Percentiles rank a stretch among this genome's conserved stretches.
phyloP scores from a whole-genome alignment of 2,888 invertebrate species.

The Mylabris sibirica region DNA sequence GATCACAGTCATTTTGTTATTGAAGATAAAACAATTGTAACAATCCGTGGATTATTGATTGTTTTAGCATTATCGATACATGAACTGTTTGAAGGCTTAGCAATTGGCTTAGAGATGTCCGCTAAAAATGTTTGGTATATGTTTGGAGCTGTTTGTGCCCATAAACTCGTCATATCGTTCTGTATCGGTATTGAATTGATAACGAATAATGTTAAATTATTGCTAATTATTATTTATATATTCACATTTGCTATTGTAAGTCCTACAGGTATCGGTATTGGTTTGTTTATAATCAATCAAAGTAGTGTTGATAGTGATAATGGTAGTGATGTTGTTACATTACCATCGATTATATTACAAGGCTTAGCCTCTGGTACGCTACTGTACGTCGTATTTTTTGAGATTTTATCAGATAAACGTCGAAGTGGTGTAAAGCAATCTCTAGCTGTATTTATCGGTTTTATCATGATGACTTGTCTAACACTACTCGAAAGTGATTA shows the following conservation, averaged over 20 bases:
- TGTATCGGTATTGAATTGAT: constrained; percentile 87
- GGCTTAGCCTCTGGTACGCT: constrained; percentile 94
- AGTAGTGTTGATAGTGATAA: constrained; percentile 66
- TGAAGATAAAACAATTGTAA: constrained; percentile 53
- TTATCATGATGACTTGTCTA: constrained; percentile 72
- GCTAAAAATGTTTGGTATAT: constrained; percentile 75
- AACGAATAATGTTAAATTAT: constrained; percentile 71
- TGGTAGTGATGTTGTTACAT: constrained; percentile 62
- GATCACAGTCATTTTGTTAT: constrained; percentile 52
- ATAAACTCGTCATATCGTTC: constrained; percentile 87
- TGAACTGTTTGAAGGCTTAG: constrained; percentile 85
- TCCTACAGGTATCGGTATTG: constrained; percentile 81
- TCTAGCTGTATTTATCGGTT: constrained; percentile 73
- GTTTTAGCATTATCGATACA: constrained; percentile 86
- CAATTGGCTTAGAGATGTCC: constrained; percentile 79
- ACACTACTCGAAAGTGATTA: constrained; percentile 33
- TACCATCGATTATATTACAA: constrained; percentile 75
- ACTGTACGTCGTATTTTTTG: constrained; percentile 94
- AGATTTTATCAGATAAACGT: constrained; percentile 75
- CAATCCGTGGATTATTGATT: constrained; percentile 76
- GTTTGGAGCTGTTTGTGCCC: constrained; percentile 84
- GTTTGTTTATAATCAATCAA: constrained; percentile 70
- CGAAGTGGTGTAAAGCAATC: constrained; percentile 72
- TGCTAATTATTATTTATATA: constrained; percentile 72
- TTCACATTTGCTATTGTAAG: constrained; percentile 81